Base-by-base conservation (phyloP, 2,797 vertebrate genomes). In the Galagoides demidoff region DNA sequence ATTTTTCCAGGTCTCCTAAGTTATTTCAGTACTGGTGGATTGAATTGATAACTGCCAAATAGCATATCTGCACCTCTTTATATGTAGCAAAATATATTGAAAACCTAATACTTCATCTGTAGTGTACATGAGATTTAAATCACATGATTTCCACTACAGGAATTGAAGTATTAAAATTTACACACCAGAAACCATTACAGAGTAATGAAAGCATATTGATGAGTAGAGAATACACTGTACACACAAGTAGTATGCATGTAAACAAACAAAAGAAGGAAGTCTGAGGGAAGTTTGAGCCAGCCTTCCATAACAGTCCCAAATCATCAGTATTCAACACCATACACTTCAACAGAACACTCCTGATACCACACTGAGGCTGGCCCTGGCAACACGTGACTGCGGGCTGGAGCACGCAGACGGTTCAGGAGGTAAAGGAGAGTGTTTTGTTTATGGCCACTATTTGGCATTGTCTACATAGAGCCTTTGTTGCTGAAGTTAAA, bases 321-420 rank as follows among this genome's bases (percentile, higher is more conserved):
- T 57, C 45, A 78, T 87, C 39, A 45, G 66, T 87, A 87, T 85
- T 92, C 59, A 66, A 59, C 76, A 83, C 10, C 19, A 43, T 34
- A n/a, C 59, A 34, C 29, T 81, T 14, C 39, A 55, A 57, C 25
- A 34, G 17, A 90, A 37, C 27, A 77, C 12, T 77, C 27, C 29
- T n/a, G n/a, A 22, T 22, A 25, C 13, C 25, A n/a, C 37, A 19
- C 1, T 0, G 6, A 89, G 70, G 20, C 13, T 3, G 25, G 43
- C 31, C 5, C 23, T 31, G 79, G 85, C 39, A 55, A 34, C 43
- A 20, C 14, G 71, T 37, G 63, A 10, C 25, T 7, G 0, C 2
- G 4, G 45, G 25, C 34, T 59, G 31, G 39, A 39, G 1, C 27
- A 7, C 17, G 34, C 7, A 37, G 37, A 89, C 19, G 3, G 12